These are phyloP conservation scores for Imbricaverruca yamaguchii DNA, from an alignment of 2,888 invertebrate genomes.

Conservation along the genomic window DNA sequence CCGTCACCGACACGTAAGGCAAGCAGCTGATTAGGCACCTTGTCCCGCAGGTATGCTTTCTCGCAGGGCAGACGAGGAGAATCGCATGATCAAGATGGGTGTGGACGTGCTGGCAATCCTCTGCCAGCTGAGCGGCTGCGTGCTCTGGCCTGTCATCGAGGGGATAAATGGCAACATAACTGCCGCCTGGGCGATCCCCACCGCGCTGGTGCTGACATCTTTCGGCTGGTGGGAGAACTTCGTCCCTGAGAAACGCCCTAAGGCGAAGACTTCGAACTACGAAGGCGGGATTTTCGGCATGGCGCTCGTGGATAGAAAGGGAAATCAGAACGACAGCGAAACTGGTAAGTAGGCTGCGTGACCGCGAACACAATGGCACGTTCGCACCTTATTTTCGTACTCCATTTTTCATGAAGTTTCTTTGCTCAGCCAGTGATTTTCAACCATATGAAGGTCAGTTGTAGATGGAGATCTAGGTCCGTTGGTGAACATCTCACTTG, in stretches of 20 bases:
- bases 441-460: no score
- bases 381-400: no score
- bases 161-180: constrained; percentile 34
- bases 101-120: constrained; percentile 55
- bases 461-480: no score
- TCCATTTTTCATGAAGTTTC: no score
- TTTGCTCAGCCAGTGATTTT: no score
- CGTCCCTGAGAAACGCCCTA: constrained; percentile 42
- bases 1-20: no score
- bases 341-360: background rate
- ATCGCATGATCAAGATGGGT: constrained; percentile 43
- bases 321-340: background rate
- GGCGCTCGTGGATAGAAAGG: background rate
- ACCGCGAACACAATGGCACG: no score
- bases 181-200: constrained; percentile 52
- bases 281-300: background rate
- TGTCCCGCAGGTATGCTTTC: background rate
- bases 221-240: constrained; percentile 81
- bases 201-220: constrained; percentile 60
- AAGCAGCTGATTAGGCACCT: no score
- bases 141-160: constrained; percentile 59
- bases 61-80: constrained; percentile 39
- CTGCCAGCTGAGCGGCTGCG: constrained; percentile 57
- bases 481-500: no score
- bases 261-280: background rate